A percentile compares a stretch with the other conserved stretches of the same genome.
These are phyloP conservation scores for Exocentrus adspersus DNA, from an alignment of 2,888 invertebrate genomes.

Conservation along the genomic window DNA sequence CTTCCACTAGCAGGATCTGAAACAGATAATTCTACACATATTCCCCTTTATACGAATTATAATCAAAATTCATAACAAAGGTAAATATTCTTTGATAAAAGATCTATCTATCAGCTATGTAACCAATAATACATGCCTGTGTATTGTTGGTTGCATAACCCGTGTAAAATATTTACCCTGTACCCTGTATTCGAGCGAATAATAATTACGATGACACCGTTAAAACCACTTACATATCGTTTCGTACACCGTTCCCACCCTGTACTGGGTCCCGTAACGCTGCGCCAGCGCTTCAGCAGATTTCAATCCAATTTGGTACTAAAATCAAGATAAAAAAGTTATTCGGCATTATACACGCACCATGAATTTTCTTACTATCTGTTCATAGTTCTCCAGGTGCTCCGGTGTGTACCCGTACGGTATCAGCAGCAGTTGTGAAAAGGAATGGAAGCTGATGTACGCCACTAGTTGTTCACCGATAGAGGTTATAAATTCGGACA, in stretches of 20 bases:
- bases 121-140: too few species aligned
- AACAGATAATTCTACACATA: slow-evolving; percentile 10
- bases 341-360: too few species aligned
- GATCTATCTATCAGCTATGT: too few species aligned
- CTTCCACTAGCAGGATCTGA: slow-evolving; percentile 74
- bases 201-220: too few species aligned
- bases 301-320: slow-evolving; percentile 14
- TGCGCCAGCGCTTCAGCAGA: slow-evolving; percentile 44
- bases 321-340: neutral
- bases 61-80: too few species aligned
- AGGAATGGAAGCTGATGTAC: slow-evolving; percentile 80
- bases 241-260: slow-evolving; percentile 63
- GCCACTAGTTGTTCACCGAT: slow-evolving; percentile 55
- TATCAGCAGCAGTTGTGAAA: slow-evolving; percentile 73
- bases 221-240: slow-evolving; percentile 57
- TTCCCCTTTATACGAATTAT: slow-evolving; percentile 46
- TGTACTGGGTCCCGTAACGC: slow-evolving; percentile 60
- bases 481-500: slow-evolving; percentile 67
- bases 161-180: too few species aligned
- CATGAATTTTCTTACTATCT: slow-evolving; percentile 70
- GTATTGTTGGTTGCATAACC: too few species aligned
- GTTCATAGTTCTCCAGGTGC: slow-evolving; percentile 69
- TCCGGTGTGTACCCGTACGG: slow-evolving; percentile 75
- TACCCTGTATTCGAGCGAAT: too few species aligned
- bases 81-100: too few species aligned